Percentiles rank a stretch among this genome's conserved stretches.
Evolutionary conservation across 2,113 vertebrate species (phyloP).

Genomic region (Bombycilla garrulus): DNA sequence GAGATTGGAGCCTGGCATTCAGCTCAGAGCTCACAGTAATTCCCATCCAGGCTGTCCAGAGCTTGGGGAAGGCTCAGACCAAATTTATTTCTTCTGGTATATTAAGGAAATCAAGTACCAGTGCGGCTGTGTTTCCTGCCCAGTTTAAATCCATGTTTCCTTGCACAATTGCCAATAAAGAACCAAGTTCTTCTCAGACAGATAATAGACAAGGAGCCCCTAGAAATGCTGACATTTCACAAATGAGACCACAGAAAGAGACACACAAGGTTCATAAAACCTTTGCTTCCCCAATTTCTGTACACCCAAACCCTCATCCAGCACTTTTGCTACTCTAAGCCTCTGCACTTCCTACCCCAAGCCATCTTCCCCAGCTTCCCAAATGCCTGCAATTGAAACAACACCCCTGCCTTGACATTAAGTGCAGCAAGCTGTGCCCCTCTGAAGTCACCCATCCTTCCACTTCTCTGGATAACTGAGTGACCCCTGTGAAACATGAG

Average conservation of each 20-base stretch:
- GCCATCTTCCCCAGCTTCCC: background rate
- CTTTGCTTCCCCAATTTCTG: background rate
- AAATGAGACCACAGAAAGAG: background rate
- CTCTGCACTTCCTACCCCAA: background rate
- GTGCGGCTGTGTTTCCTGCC: background rate
- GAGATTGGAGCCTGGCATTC: background rate
- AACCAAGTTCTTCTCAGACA: background rate
- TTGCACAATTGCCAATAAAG: background rate
- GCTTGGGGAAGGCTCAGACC: background rate
- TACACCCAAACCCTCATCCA: background rate
- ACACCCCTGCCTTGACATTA: background rate
- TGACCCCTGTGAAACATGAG: background rate
- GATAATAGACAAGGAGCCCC: background rate
- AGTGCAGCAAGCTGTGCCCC: background rate
- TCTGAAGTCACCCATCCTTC: background rate
- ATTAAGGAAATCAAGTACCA: background rate
- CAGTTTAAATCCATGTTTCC: background rate
- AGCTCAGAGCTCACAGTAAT: background rate
- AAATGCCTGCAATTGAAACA: background rate
- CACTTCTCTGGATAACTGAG: background rate
- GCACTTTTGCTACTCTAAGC: background rate
- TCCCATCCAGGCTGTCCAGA: background rate
- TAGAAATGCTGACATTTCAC: background rate
- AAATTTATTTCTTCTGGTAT: background rate
- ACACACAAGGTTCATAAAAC: background rate